These are phyloP conservation scores for Leptodactylus fuscus DNA, from an alignment of 2,113 vertebrate species.

Conservation along the genomic window DNA sequence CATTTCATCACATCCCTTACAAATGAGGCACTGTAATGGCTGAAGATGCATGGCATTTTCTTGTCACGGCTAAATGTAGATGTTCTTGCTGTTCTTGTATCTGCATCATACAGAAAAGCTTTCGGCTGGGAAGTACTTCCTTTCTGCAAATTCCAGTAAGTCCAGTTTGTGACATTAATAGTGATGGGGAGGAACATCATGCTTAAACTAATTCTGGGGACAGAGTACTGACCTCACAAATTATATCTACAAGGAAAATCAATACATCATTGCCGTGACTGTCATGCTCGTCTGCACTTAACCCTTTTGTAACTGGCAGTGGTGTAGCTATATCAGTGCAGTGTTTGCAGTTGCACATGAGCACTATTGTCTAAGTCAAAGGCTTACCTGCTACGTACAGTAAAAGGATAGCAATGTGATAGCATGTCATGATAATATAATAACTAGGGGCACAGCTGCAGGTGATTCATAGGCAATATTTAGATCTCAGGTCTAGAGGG, in stretches of 20 bases:
- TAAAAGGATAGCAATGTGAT: too few species aligned
- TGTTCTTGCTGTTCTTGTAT: not conserved
- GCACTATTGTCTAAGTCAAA: too few species aligned
- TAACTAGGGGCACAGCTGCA: too few species aligned
- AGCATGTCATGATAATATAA: too few species aligned
- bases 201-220: constrained; percentile 37
- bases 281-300: constrained; percentile 30
- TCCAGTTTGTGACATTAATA: constrained; percentile 40
- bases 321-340: not conserved
- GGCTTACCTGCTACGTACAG: too few species aligned
- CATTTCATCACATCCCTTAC: not conserved
- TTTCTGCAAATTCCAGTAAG: constrained; percentile 48
- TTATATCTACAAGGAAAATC: constrained; percentile 36
- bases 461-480: too few species aligned
- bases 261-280: constrained; percentile 28
- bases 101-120: constrained; percentile 7
- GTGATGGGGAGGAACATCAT: constrained; percentile 25
- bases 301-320: not conserved
- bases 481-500: too few species aligned
- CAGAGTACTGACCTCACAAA: constrained; percentile 24
- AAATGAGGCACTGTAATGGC: not conserved
- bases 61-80: not conserved
- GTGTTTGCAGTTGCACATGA: too few species aligned
- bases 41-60: not conserved
- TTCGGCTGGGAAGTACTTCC: constrained; percentile 4